Conservation (phyloP, 2,888 invertebrate genomes). For the Polyploca ridens region DNA sequence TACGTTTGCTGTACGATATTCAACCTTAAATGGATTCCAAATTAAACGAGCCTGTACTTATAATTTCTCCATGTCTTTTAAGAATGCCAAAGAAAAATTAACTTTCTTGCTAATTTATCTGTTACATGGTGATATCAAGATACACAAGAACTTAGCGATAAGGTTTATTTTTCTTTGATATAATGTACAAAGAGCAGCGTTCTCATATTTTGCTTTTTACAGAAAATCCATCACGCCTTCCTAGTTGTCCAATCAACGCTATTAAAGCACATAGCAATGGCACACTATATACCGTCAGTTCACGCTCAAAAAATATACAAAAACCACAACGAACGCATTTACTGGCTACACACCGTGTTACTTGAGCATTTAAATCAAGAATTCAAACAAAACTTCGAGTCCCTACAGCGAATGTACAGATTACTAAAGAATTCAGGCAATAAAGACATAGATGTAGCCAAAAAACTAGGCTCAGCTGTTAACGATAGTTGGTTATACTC, state of each 20-base stretch:
- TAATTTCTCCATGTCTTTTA: too few relatives aligned
- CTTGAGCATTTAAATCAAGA: constrained; percentile 56
- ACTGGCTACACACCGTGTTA: constrained; percentile 70
- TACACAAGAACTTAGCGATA: too few relatives aligned
- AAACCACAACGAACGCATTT: constrained; percentile 74
- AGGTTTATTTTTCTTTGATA: too few relatives aligned
- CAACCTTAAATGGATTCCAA: too few relatives aligned
- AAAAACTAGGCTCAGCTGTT: constrained; percentile 59
- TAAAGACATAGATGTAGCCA: constrained; percentile 45
- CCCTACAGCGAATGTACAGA: constrained; percentile 72
- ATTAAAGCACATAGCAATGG: constrained; percentile 72
- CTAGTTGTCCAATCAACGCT: constrained; percentile 76
- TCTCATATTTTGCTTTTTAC: constrained; percentile 32
- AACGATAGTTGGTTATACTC: constrained; percentile 72
- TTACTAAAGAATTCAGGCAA: constrained; percentile 68
- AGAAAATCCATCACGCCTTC: constrained; percentile 80
- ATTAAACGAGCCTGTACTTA: too few relatives aligned
- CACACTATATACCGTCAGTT: constrained; percentile 55
- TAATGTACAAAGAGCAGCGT: constrained; percentile 1
- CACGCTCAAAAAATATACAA: constrained; percentile 57
- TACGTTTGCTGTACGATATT: too few relatives aligned
- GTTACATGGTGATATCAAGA: too few relatives aligned
- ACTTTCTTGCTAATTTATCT: too few relatives aligned
- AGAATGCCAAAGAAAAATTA: too few relatives aligned
- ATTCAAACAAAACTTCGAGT: constrained; percentile 59